These are phyloP conservation scores for Ormyrus rosae DNA, from an alignment of 2,888 invertebrate species.

Conservation along the genomic window DNA sequence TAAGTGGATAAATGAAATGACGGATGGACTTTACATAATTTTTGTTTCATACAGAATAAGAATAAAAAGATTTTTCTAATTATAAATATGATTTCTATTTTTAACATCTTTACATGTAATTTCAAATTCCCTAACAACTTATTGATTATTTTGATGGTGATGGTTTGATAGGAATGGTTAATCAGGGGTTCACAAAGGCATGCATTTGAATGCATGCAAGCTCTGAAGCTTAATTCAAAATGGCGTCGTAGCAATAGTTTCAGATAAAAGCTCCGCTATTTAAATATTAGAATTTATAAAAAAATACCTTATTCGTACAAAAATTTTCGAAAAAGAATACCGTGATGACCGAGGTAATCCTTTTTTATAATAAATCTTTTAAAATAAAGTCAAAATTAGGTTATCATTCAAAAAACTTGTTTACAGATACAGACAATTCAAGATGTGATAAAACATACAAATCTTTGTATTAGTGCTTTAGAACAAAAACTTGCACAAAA, in stretches of 20 bases:
- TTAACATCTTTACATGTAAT: slow-evolving; percentile 1
- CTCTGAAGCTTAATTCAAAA: slow-evolving; percentile 38
- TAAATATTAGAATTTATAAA: slow-evolving; percentile 8
- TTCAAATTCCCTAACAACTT: no score
- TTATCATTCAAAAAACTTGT: neutral
- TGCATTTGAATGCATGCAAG: neutral
- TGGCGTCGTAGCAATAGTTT: slow-evolving; percentile 47
- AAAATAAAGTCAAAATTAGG: neutral
- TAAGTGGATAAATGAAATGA: slow-evolving; percentile 61
- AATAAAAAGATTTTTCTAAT: slow-evolving; percentile 70
- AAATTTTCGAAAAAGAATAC: slow-evolving; percentile 33
- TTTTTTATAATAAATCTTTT: slow-evolving; percentile 6
- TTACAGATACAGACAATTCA: slow-evolving; percentile 68
- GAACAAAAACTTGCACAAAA: slow-evolving; percentile 63
- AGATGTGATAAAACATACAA: slow-evolving; percentile 65
- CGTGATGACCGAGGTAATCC: slow-evolving; percentile 50
- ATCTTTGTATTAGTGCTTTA: slow-evolving; percentile 65
- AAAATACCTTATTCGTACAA: slow-evolving; percentile 23
- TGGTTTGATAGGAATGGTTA: no score
- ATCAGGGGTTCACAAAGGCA: no score
- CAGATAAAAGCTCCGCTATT: neutral
- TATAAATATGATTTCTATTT: slow-evolving; percentile 14
- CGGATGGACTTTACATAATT: slow-evolving; percentile 63
- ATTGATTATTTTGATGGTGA: no score
- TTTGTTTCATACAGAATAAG: slow-evolving; percentile 60